Base-by-base conservation (phyloP, 2,888 invertebrate genomes). In the Drepanosiphum platanoidis region DNA sequence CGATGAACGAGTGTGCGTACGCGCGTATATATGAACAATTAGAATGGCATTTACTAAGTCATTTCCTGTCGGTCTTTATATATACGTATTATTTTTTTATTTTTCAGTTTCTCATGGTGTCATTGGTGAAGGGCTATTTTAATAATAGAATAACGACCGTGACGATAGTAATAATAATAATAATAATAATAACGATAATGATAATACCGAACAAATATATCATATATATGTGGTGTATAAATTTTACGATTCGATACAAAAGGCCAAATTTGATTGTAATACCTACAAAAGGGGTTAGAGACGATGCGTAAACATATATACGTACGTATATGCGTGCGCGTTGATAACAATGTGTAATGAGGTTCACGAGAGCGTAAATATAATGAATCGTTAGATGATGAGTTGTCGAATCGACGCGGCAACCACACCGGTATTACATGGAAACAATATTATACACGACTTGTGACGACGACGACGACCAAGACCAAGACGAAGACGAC, bases 321-420 rank as follows among this genome's bases (percentile, higher is more conserved):
- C 36, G n/a, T 27, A 7, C 30, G 46, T 22, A 32, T 22, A 8
- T 15, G 34, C 22, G 46, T 27, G 52, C 52, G 66, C 8, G 64
- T 32, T n/a, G 83, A 68, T 68, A 84, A 84, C 83, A 84, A 84
- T 81, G 39, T 75, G 83, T 84, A 84, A 84, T 75, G 83, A 84
- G 74, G 83, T 84, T 83, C 83, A 84, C 83, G 83, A 75, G 75
- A 84, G 75, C 83, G 83, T 84, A 68, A 84, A 84, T 75, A 84
- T 84, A 84, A 84, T 84, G 83, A 84, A 84, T 84, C 83, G 83
- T 84, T 75, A 75, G 83, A 84, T 84, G 83, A 84, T 84, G 83
- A 84, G 75, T 84, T 36, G 83, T 75, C 74, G 83, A 84, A 84
- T 75, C 75, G 30, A 36, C 74, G 30, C 42, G 46, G 30, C 52